Percentiles rank a stretch among this genome's conserved stretches.
These are phyloP conservation scores for Benitochromis conjunctus DNA, from an alignment of 2,113 vertebrate genomes.

Conservation along the genomic window DNA sequence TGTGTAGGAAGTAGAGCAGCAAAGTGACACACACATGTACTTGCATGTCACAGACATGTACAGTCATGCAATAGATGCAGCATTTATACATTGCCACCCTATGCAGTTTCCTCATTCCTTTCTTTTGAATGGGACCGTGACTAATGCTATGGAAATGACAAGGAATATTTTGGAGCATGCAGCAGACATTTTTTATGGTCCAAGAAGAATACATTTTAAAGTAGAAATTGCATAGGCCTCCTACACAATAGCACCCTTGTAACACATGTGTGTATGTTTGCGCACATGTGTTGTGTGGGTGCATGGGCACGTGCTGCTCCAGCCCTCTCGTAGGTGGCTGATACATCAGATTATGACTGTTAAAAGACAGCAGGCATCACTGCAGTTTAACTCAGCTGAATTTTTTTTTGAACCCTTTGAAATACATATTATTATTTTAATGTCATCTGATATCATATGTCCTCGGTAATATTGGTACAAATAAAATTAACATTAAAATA, in stretches of 20 bases:
- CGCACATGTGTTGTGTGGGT: constrained; percentile 37
- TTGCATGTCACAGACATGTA: neutral
- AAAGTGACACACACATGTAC: neutral
- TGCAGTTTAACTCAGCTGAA: constrained; percentile 28
- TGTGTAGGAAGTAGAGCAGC: neutral
- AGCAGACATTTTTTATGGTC: constrained; percentile 46
- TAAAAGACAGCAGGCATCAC: constrained; percentile 34
- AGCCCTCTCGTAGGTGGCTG: constrained; percentile 51
- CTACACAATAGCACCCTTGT: constrained; percentile 40
- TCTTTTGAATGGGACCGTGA: constrained; percentile 29
- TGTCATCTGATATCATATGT: neutral
- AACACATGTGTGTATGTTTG: constrained; percentile 22
- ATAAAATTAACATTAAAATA: neutral
- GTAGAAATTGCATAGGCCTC: constrained; percentile 46
- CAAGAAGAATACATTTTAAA: constrained; percentile 49
- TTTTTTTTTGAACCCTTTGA: neutral
- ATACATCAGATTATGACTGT: constrained; percentile 39
- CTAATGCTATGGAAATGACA: constrained; percentile 44
- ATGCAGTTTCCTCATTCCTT: constrained; percentile 6
- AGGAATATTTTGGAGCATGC: constrained; percentile 38
- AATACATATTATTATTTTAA: neutral
- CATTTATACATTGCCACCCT: constrained; percentile 16
- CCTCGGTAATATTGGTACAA: neutral
- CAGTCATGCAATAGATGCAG: neutral
- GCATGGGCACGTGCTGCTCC: neutral